Base-by-base conservation (phyloP, 2,888 invertebrate genomes). In the Gordius sp. region DNA sequence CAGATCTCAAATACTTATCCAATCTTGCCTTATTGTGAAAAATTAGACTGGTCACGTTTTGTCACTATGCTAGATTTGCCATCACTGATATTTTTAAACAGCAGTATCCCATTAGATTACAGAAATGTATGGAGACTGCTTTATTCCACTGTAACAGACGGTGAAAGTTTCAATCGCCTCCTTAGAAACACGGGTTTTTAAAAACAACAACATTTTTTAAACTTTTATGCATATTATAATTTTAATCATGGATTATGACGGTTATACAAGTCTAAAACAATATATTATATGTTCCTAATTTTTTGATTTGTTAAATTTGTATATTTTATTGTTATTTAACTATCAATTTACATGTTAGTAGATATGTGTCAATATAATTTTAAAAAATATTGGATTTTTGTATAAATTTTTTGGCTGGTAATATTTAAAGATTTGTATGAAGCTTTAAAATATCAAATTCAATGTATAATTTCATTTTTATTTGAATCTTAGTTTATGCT, bases 71-170 rank as follows among this genome's bases (percentile, higher is more conserved):
- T 67, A 2, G 64, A 65, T 56, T 60, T 63, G 18, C 62, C 65
- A n/a, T 62, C 64, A 2, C 60, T 68, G 2, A 59, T 64, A 2
- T 64, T 61, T 54, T 72, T 86, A 33, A 84, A 82, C 71, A 76
- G 77, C 41, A 77, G 79, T 65, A 70, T 87, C 57, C 83, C 84
- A 0, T 74, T 75, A 60, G 77, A 79, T 60, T 74, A 78, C 61
- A 79, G 80, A 64, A 70, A 76, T 61, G 78, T 80, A 67, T 87
- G 86, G 86, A 73, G 83, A 63, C 80, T 84, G 65, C 72, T 86
- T 1, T 86, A 82, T 71, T 82, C 82, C 2, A 81, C 81, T 18
- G 78, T 79, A 65, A 78, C 80, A 58, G 82, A 85, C 66, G 87
- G 87, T 0, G 84, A 85, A 71, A 84, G 84, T 58, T 87, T 70